A percentile compares a stretch with the other conserved stretches of the same genome.
Conservation (phyloP, 37 sponge, comb jelly and placozoan genomes). For the Axinella damicornis region DNA sequence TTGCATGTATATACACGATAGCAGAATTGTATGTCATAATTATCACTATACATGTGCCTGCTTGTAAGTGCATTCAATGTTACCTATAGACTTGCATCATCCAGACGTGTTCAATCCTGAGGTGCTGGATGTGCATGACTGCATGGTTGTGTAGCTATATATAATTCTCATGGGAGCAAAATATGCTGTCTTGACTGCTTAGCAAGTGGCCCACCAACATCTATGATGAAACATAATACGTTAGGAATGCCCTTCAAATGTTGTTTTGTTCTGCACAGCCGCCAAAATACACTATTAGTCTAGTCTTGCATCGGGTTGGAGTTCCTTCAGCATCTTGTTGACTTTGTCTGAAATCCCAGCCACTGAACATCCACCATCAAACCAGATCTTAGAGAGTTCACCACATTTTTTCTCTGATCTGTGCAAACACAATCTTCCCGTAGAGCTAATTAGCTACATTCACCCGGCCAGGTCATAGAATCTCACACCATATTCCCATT, state of each 20-base stretch:
- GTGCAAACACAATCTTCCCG: constrained; percentile 56
- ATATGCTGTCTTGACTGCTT: no score
- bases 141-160: no score
- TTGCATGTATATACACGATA: no score
- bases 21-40: no score
- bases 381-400: constrained; percentile 64
- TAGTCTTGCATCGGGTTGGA: constrained; percentile 68
- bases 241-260: constrained; percentile 59
- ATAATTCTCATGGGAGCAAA: no score
- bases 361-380: constrained; percentile 66
- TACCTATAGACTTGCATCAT: no score
- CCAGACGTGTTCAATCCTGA: no score
- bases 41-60: no score
- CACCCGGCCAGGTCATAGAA: constrained; percentile 50
- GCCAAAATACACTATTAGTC: constrained; percentile 46
- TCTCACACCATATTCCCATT: background rate
- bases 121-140: no score
- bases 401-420: constrained; percentile 67
- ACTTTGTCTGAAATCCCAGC: constrained; percentile 44
- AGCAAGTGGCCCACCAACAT: no score
- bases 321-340: background rate
- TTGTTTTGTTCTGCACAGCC: constrained; percentile 53
- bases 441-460: constrained; percentile 61
- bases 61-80: no score
- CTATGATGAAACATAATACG: no score